Evolutionary conservation across 2,797 vertebrate species (phyloP), one percentile per base, ranked within the genome.

Genomic region (Nannoperca obscura): DNA sequence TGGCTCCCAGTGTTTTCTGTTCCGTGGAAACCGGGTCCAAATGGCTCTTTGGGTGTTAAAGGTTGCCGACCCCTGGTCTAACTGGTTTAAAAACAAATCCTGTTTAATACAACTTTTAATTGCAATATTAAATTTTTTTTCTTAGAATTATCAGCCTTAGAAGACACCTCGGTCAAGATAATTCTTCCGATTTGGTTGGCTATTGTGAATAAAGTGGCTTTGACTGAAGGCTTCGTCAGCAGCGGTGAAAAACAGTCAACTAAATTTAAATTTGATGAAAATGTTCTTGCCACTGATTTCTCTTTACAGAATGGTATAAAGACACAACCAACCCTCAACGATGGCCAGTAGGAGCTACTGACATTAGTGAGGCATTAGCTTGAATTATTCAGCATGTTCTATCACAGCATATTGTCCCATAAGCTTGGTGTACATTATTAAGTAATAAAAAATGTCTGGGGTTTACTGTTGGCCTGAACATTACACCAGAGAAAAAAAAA

Each of bases 301-400:
- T 77, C 68, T 82, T 50, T 66, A 74, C 42, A 50, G 54, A 82
- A 80, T 57, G 64, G 32, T 38, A 38, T 55, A 61, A 74, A 88
- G 64, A 72, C 70, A 64, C 62, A 71, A 68, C 47, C 67, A 65
- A 2, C 50, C 44, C 82, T 76, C 76, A 54, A 13, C 62, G 52
- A 76, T 75, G 59, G 68, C 76, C 76, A 76, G 74, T 12, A 50
- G 50, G 68, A 80, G 38, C 59, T 44, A 20, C 67, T 67, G 50
- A 76, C 62, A 83, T 88, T 77, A 76, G 52, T 32, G 73, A 40
- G 69, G 68, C 76, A 81, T 88, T 83, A 88, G 7, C 54, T 75
- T 93, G 80, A 92, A 92, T 93, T 83, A 93, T 91, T 90, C 71
- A 92, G 66, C 55, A 22, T 83, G 77, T 81, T 61, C 76, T 83